These are phyloP conservation scores for Alloplasta piceator DNA, from an alignment of 2,888 invertebrate species.

Conservation along the genomic window DNA sequence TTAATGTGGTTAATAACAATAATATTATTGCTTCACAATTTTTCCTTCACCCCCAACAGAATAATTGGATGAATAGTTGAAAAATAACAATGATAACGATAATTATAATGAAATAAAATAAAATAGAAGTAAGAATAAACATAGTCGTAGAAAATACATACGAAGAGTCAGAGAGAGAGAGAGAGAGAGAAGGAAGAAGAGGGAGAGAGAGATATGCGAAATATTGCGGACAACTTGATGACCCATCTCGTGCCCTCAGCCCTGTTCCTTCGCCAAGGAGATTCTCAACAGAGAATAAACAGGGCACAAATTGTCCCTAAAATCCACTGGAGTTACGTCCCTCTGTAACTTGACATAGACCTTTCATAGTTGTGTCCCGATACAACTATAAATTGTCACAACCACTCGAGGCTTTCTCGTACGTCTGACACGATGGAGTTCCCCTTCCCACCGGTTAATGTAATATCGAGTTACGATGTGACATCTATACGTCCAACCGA, in stretches of 20 bases:
- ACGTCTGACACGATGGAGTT: slow-evolving; percentile 55
- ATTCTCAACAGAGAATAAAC: not conserved
- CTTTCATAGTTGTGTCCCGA: slow-evolving; percentile 6
- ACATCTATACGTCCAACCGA: slow-evolving; percentile 19
- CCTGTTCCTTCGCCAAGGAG: slow-evolving; percentile 46
- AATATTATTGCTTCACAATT: too few relatives aligned
- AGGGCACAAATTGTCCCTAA: too few relatives aligned
- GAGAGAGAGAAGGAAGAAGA: slow-evolving; percentile 66
- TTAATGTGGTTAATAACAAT: too few relatives aligned
- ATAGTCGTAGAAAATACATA: not conserved
- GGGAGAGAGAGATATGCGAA: slow-evolving; percentile 71
- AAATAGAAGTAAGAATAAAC: too few relatives aligned
- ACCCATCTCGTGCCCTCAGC: slow-evolving; percentile 72
- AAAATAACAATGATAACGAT: too few relatives aligned
- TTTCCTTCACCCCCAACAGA: too few relatives aligned
- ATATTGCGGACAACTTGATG: slow-evolving; percentile 77
- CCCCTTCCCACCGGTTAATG: slow-evolving; percentile 71
- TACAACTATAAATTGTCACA: not conserved
- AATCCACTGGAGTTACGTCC: too few relatives aligned
- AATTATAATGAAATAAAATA: too few relatives aligned
- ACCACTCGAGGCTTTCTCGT: slow-evolving; percentile 20
- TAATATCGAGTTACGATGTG: slow-evolving; percentile 74
- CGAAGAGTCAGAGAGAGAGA: not conserved
- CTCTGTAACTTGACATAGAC: not conserved
- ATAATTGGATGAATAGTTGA: too few relatives aligned